Base-by-base conservation (phyloP, 2,113 vertebrate species). In the Bathybates hornii region DNA sequence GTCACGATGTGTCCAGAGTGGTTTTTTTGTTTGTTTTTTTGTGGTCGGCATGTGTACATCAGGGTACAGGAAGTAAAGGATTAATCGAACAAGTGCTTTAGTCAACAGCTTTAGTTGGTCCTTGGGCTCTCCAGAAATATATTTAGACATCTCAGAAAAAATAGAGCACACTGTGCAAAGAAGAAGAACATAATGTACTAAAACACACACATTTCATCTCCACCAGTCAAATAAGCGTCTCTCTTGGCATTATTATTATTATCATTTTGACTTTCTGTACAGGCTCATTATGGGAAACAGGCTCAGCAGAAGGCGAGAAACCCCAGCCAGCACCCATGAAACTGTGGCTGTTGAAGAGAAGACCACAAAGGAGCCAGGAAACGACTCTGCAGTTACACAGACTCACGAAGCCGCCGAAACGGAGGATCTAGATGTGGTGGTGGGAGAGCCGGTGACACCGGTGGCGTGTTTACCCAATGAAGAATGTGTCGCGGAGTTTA, bases 221-320 rank as follows among this genome's bases (percentile, higher is more conserved):
- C 32, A 16, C 17, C 27, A 79, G 34, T 43, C 61, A 32, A 56
- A 14, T 54, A 34, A 81, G 8, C 59, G 4, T 81, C 21, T 17
- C 14, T 61, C 5, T 71, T 81, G 16, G 6, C 0, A 61, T 61
- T 61, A 19, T 61, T 61, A 61, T 61, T 34, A 19, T 61, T 34
- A 34, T 61, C 57, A 4, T 86, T 80, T 52, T 71, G 17, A 10
- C 24, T n/a, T 29, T 66, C 50, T 88, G 9, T 29, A 3, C 82
- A 96, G 94, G 87, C n/a, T 82, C 68, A 92, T 81, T 45, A 95
- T 96, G 96, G 96, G 96, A 94, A 93, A 91, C 68, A 91, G 56
- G 83, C 68, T 94, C 5, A 91, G 85, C 89, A 92, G 89, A 91
- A 94, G 80, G 84, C 85, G 61, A 80, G 92, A 90, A 2, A 7